Evolutionary conservation across 2,888 invertebrate genomes (phyloP).

Genomic region (Ormia ochracea): DNA sequence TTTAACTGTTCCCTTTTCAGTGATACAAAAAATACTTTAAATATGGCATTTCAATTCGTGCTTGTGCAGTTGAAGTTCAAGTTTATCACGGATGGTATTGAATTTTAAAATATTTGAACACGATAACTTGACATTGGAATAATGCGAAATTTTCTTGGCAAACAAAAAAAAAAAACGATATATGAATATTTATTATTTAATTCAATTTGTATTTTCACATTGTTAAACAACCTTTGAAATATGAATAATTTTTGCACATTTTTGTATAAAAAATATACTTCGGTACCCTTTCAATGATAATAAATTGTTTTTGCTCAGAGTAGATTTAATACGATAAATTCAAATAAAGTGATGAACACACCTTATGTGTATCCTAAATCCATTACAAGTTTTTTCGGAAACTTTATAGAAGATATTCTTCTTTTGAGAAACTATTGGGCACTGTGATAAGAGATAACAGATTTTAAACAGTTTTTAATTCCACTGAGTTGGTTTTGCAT

Average conservation of each 20-base stretch:
- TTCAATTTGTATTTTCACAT: background rate
- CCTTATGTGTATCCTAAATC: too few relatives aligned
- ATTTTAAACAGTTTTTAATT: too few relatives aligned
- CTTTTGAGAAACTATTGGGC: too few relatives aligned
- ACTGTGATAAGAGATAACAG: too few relatives aligned
- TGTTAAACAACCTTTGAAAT: background rate
- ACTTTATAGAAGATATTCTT: too few relatives aligned
- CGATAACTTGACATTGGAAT: background rate
- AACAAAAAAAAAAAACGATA: background rate
- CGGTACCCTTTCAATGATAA: too few relatives aligned
- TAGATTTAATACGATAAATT: too few relatives aligned
- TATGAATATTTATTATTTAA: conserved; percentile 15
- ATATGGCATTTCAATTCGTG: background rate
- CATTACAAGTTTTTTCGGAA: too few relatives aligned
- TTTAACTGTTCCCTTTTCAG: background rate
- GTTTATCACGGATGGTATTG: background rate
- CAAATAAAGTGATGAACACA: too few relatives aligned
- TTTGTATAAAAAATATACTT: background rate
- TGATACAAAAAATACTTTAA: background rate
- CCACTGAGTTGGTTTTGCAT: too few relatives aligned
- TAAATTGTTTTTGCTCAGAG: too few relatives aligned
- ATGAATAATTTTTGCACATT: background rate
- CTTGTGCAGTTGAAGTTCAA: conserved; percentile 39
- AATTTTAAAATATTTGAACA: background rate
- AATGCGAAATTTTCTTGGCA: conserved; percentile 8